Conservation (phyloP, 2,113 vertebrate genomes). For the Tursiops truncatus region DNA sequence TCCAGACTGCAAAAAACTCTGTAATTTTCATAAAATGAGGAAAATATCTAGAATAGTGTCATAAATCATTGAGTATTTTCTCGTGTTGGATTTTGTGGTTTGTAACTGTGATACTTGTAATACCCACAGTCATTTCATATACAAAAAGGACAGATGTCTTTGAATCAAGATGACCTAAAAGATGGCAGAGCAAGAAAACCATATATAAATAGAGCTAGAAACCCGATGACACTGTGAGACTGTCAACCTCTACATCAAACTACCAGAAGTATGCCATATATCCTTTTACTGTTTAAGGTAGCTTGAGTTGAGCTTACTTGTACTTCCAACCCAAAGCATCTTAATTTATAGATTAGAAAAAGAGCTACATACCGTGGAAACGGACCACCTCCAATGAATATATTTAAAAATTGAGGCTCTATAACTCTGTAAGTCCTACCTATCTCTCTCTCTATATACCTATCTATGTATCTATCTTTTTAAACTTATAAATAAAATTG, state of each 20-base stretch:
- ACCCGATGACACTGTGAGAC: not conserved
- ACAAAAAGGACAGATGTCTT: not conserved
- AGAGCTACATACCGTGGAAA: not conserved
- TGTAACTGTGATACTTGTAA: not conserved
- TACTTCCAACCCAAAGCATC: not conserved
- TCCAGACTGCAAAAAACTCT: not conserved
- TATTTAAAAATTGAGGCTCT: not conserved
- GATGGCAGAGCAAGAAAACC: not conserved
- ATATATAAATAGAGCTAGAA: not conserved
- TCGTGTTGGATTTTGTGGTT: not conserved
- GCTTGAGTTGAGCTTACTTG: not conserved
- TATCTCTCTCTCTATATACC: not conserved
- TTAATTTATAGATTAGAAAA: not conserved
- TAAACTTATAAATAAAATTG: not conserved
- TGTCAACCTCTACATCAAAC: not conserved
- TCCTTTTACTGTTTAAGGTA: not conserved
- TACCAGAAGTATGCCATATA: not conserved
- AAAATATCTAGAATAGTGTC: not conserved
- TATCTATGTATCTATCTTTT: not conserved
- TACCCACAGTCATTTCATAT: not conserved
- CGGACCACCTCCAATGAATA: not conserved
- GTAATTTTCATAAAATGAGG: not conserved
- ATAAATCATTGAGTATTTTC: not conserved
- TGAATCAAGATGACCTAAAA: not conserved
- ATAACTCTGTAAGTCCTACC: not conserved